These are phyloP conservation scores for Phyllostomus hastatus DNA, from an alignment of 2,113 vertebrate species.

Conservation along the genomic window DNA sequence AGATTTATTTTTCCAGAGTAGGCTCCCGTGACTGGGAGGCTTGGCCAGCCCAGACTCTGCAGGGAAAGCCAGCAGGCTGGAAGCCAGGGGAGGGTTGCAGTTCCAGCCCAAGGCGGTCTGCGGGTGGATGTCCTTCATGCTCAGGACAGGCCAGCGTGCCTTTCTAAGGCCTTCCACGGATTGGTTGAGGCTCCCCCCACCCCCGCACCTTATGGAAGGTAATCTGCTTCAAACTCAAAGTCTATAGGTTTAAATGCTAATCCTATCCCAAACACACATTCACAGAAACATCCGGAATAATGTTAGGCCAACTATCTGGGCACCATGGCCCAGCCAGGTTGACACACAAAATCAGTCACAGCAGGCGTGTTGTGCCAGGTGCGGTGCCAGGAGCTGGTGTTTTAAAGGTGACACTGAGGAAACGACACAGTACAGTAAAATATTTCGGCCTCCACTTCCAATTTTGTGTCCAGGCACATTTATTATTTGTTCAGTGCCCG, in stretches of 20 bases:
- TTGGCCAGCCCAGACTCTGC: background rate
- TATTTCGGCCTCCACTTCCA: background rate
- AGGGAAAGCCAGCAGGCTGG: background rate
- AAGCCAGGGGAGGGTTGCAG: background rate
- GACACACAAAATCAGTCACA: background rate
- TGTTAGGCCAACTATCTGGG: background rate
- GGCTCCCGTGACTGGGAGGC: background rate
- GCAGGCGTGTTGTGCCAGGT: background rate
- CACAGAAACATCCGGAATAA: background rate
- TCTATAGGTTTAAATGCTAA: background rate
- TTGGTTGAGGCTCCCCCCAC: background rate
- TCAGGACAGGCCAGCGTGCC: background rate
- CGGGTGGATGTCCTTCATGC: background rate
- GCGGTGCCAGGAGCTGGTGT: background rate
- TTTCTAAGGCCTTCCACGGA: background rate
- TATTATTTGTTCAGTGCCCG: background rate
- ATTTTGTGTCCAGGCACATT: background rate
- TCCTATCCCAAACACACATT: background rate
- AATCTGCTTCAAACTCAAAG: background rate
- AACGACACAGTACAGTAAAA: no score
- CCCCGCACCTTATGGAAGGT: background rate
- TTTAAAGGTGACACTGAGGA: background rate
- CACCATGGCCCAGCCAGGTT: no score
- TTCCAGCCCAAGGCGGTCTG: background rate
- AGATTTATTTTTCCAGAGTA: background rate